These are phyloP conservation scores for Euthynnus affinis DNA, from an alignment of 2,797 vertebrate genomes.

Conservation along the genomic window DNA sequence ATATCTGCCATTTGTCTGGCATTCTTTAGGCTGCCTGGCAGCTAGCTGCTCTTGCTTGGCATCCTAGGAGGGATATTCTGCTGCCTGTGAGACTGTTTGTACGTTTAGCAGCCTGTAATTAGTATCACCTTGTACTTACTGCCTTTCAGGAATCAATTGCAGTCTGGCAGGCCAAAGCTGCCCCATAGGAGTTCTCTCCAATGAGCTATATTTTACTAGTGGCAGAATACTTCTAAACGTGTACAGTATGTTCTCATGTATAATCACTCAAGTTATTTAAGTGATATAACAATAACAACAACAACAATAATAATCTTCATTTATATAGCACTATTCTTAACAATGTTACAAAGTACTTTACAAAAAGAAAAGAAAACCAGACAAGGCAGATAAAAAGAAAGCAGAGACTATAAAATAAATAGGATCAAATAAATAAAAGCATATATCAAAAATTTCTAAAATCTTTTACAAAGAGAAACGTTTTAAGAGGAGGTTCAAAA, in stretches of 20 bases:
- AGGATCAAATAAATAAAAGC: too few relatives aligned
- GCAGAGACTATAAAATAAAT: too few relatives aligned
- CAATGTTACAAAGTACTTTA: too few relatives aligned
- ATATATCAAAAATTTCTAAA: too few relatives aligned
- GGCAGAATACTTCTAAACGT: conserved; percentile 25
- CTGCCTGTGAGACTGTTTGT: conserved; percentile 59
- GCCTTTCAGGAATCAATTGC: conserved; percentile 60
- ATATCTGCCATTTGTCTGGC: conserved; percentile 70
- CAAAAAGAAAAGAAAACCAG: too few relatives aligned
- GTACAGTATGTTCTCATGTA: background rate
- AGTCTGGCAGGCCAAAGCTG: conserved; percentile 41
- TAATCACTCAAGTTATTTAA: conserved; percentile 4
- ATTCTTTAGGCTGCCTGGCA: conserved; percentile 66
- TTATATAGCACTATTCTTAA: too few relatives aligned
- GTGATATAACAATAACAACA: background rate
- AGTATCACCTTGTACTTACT: conserved; percentile 61
- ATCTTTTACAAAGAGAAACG: too few relatives aligned
- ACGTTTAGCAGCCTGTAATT: conserved; percentile 73
- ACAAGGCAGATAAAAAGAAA: too few relatives aligned
- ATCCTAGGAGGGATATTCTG: conserved; percentile 52
- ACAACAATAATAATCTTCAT: too few relatives aligned
- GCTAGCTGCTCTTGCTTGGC: conserved; percentile 53
- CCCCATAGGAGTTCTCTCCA: conserved; percentile 29
- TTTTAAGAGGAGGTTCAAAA: too few relatives aligned
- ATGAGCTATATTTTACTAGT: conserved; percentile 13